These are phyloP conservation scores for Rhabdornis inornatus DNA, from an alignment of 2,113 vertebrate genomes.

Conservation along the genomic window DNA sequence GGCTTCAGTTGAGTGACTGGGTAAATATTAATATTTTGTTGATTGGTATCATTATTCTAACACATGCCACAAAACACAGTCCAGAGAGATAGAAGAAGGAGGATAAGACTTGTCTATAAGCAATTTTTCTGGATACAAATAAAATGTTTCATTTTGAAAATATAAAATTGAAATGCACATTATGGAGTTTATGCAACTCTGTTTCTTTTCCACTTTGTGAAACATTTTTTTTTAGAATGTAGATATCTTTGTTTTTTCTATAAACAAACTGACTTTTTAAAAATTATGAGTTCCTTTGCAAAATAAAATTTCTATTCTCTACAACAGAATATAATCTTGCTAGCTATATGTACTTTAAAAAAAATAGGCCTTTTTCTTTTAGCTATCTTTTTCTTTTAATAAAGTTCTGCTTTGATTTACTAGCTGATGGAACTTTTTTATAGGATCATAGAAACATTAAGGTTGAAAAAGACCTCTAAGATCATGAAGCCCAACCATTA, in stretches of 20 bases:
- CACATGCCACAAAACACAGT: neutral
- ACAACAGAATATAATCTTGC: neutral
- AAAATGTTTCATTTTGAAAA: neutral
- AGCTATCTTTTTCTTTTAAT: neutral
- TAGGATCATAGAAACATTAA: neutral
- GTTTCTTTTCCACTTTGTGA: neutral
- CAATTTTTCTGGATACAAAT: neutral
- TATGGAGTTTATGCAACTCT: neutral
- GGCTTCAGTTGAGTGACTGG: neutral
- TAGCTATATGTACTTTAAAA: neutral
- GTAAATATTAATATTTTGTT: neutral
- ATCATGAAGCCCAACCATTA: neutral
- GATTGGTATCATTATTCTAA: neutral
- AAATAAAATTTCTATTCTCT: neutral
- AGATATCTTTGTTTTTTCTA: neutral
- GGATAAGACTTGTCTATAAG: neutral
- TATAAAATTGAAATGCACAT: neutral
- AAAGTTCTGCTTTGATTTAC: neutral
- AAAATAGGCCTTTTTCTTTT: neutral
- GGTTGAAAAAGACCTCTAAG: neutral
- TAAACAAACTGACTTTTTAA: neutral
- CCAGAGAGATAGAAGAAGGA: neutral
- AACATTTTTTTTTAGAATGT: neutral
- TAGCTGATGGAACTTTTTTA: neutral
- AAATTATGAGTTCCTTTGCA: neutral